Percentiles rank a stretch among this genome's conserved stretches.
These are phyloP conservation scores for Sorex fumeus DNA, from an alignment of 2,113 vertebrate species.

Conservation along the genomic window DNA sequence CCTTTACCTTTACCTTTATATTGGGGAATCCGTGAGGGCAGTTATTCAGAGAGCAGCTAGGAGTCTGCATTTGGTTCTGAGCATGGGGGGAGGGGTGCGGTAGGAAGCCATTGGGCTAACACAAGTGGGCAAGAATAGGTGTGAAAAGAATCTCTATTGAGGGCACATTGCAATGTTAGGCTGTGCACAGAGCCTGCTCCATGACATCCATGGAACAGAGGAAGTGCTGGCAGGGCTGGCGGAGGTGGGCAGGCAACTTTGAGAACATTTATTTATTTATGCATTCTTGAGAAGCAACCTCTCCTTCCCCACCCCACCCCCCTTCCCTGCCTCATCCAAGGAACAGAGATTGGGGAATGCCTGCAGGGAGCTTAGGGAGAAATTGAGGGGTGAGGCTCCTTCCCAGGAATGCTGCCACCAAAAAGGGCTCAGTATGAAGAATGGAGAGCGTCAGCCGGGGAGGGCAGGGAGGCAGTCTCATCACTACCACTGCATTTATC, in stretches of 20 bases:
- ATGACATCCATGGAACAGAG: neutral
- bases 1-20: too few species aligned
- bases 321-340: neutral
- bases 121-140: neutral
- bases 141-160: neutral
- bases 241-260: accelerated
- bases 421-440: neutral
- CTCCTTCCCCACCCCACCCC: too few species aligned
- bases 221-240: neutral
- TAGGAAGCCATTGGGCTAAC: too few species aligned
- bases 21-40: accelerated
- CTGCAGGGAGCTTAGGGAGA: neutral
- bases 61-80: neutral
- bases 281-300: neutral
- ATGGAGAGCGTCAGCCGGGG: accelerated
- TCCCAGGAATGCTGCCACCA: neutral
- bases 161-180: neutral
- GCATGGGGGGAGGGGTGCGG: too few species aligned
- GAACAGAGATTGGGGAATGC: neutral
- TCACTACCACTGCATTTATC: neutral
- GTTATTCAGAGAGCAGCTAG: too few species aligned
- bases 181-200: neutral
- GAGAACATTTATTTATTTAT: neutral
- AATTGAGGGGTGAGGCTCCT: neutral
- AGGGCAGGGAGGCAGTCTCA: neutral